A percentile compares a stretch with the other conserved stretches of the same genome.
phyloP scores from a whole-genome alignment of 2,888 invertebrate species.

The Calameuta pallipes region DNA sequence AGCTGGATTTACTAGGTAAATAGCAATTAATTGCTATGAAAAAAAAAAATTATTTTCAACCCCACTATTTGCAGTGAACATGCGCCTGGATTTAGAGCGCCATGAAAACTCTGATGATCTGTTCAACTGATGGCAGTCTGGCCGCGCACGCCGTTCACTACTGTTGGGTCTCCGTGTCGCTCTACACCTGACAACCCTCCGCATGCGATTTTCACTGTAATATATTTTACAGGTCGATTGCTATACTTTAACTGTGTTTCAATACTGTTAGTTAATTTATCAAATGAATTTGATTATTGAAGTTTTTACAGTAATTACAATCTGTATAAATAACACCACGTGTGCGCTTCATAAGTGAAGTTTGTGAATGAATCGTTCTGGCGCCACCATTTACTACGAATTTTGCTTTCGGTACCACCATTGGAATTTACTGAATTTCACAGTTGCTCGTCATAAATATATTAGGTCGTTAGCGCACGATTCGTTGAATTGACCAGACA shows the following conservation, averaged over 20 bases:
- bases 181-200: conserved; percentile 8
- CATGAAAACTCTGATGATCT: not conserved
- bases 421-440: not conserved
- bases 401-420: not conserved
- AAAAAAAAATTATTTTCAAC: not conserved
- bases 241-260: not conserved
- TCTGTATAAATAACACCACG: not conserved
- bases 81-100: not conserved
- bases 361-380: not conserved
- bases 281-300: conserved; percentile 1
- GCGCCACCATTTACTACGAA: not conserved
- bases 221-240: not conserved
- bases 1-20: not conserved
- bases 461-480: not conserved
- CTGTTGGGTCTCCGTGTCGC: conserved; percentile 33
- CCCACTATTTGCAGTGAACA: not conserved
- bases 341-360: not conserved
- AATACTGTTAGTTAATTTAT: not conserved
- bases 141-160: conserved; percentile 56
- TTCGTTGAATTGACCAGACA: not conserved
- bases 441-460: not conserved
- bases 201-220: conserved; percentile 11
- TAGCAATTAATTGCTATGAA: not conserved
- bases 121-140: conserved; percentile 48
- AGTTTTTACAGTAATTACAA: not conserved